Evolutionary conservation across 2,113 vertebrate species (phyloP), one percentile per base, ranked within the genome.

Genomic region (Scomber colias): DNA sequence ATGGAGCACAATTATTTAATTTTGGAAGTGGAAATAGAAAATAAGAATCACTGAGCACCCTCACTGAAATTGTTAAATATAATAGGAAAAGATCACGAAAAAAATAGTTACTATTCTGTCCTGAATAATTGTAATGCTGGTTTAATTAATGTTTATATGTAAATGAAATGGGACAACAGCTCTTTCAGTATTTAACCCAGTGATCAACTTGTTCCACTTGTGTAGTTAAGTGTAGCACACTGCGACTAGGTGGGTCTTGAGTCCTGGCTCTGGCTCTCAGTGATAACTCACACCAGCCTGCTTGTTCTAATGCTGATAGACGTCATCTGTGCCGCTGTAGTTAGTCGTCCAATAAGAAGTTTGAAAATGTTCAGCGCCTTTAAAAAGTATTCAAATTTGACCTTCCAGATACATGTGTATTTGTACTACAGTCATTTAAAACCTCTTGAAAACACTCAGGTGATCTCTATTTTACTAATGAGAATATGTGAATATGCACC

Each of bases 251-350:
- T 90, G 90, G 79, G 86, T 88, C 91, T 77, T 60, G 56, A 71
- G 24, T 63, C 55, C 49, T 19, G 51, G 7, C 62, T 89, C 89
- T 94, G 93, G 84, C 46, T 54, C 57, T 71, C 49, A 51, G 56
- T 87, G 93, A 95, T 94, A 93, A 92, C 83, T 84, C 60, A 6
- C 19, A 44, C 7, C 64, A 60, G 73, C 69, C 71, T 71, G 77
- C 60, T 92, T 86, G 82, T 65, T 77, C 57, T n/a, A 24, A 55
- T 2, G 24, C 82, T 88, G 92, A 95, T 93, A 93, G 92, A 91
- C 89, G 48, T 77, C 75, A 71, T 82, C 75, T 60, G 0, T 46
- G 62, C n/a, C 50, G 44, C 30, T 16, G 50, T 1, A 31, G 53
- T 55, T 13, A 11, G 4, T 54, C 13, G 11, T 17, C 12, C n/a